A percentile compares a stretch with the other conserved stretches of the same genome.
phyloP scores from a whole-genome alignment of 2,797 vertebrate genomes.

The Eulemur rubriventer region DNA sequence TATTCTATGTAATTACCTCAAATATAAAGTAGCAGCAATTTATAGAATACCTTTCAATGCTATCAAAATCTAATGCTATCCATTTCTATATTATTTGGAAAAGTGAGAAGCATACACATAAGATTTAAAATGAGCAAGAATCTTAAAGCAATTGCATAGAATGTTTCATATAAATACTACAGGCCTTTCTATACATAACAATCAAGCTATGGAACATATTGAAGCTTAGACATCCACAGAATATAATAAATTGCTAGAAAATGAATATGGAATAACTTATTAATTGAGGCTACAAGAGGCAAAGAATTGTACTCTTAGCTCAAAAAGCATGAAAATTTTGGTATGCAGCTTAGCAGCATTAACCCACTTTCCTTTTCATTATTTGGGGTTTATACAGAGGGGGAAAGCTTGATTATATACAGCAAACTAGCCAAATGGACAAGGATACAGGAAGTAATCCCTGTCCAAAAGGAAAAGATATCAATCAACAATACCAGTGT shows the following conservation, averaged over 20 bases:
- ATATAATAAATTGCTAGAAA: conserved; percentile 6
- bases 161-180: not conserved
- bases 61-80: conserved; percentile 2
- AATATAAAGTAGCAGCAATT: conserved; percentile 4
- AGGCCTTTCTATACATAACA: not conserved
- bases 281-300: not conserved
- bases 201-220: not conserved
- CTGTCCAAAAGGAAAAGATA: conserved; percentile 36
- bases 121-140: conserved; percentile 24
- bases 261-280: not conserved
- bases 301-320: not conserved
- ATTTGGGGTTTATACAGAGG: not conserved
- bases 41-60: not conserved
- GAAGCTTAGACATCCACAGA: not conserved
- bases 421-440: not conserved
- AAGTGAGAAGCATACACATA: not conserved
- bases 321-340: not conserved
- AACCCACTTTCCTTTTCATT: conserved; percentile 27
- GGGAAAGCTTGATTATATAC: not conserved
- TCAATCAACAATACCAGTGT: conserved; percentile 11
- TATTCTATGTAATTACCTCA: conserved; percentile 12
- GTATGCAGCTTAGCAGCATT: not conserved
- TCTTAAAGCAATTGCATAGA: not conserved
- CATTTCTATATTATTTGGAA: not conserved
- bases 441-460: conserved; percentile 48